Evolutionary conservation across 2,888 invertebrate genomes (phyloP), one percentile per base, ranked within the genome.

Genomic region (Acleris emargana): DNA sequence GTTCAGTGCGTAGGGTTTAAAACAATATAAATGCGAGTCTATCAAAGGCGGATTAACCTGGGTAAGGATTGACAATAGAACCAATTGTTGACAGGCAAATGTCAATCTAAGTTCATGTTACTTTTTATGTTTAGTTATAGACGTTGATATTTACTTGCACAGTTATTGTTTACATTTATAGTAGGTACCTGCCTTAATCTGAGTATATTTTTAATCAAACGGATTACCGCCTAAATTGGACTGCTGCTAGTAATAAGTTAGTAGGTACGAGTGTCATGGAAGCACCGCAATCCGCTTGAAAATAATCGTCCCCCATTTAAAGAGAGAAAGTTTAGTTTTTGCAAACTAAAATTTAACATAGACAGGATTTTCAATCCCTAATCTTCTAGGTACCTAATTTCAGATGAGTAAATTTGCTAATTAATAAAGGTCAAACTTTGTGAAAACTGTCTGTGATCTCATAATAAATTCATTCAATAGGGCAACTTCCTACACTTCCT

Each of bases 41-140:
- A 68, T 67, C 70, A 62, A 58, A 64, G 67, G 59, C 22, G 25
- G 45, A 22, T 62, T 52, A 53, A 61, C 53, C 54, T 57, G 71
- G 62, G 74, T 74, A 6, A 45, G 76, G 78, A 75, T 78, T 76
- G 72, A 75, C 75, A 76, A 69, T 72, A 76, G 76, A 79, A 75
- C 74, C 77, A 77, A 78, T 73, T 77, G 81, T 81, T 81, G 75
- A 76, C 75, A 67, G 69, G 69, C 69, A 66, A 66, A 61, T 66
- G 66, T 61, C 66, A 66, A 66, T 66, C 60, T 52, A 61, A 66
- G 66, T 57, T 57, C 66, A 61, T 57, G 61, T 61, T 57, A 61
- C 47, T 54, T 55, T 64, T 50, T 32, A 43, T 50, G 49, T 13
- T 51, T 43, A n/a, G n/a, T n/a, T 45, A 53, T 55, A 55, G 51